A percentile compares a stretch with the other conserved stretches of the same genome.
Conservation (phyloP, 2,888 invertebrate species). For the Stenodema calcarata region DNA sequence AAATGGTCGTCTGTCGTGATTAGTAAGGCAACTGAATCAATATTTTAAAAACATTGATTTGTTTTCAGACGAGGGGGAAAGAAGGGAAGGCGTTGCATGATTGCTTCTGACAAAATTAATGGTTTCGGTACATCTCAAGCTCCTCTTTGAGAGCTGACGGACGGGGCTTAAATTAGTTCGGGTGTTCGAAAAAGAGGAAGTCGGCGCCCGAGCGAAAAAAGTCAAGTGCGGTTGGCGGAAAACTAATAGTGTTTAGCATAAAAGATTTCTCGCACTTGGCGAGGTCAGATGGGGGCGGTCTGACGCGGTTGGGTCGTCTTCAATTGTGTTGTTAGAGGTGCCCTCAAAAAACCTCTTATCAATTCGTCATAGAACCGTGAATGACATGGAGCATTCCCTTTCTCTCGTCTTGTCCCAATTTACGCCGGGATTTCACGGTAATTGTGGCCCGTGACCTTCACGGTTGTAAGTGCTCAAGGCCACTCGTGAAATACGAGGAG, state of each 20-base stretch:
- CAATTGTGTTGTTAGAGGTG: not conserved
- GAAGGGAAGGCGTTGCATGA: not conserved
- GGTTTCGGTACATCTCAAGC: constrained; percentile 21
- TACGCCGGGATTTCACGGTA: not conserved
- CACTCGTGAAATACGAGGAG: not conserved
- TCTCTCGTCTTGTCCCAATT: constrained; percentile 2
- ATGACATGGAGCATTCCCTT: not conserved
- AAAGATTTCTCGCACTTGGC: not conserved
- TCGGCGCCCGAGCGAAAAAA: constrained; percentile 6
- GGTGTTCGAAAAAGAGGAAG: constrained; percentile 8
- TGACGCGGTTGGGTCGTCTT: not conserved
- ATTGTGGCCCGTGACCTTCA: not conserved
- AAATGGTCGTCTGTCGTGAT: not conserved
- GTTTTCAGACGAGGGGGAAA: not conserved
- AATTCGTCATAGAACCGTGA: not conserved
- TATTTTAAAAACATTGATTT: constrained; percentile 7
- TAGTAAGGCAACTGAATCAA: not conserved
- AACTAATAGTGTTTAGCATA: constrained; percentile 7
- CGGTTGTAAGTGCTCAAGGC: not conserved
- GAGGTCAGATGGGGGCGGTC: not conserved
- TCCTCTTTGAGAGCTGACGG: constrained; percentile 2
- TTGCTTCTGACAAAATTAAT: constrained; percentile 13
- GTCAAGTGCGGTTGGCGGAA: not conserved
- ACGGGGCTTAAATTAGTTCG: constrained; percentile 4
- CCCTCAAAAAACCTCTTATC: not conserved